A percentile compares a stretch with the other conserved stretches of the same genome.
phyloP scores from a whole-genome alignment of 2,888 invertebrate genomes.

The Tiliacea citrago region DNA sequence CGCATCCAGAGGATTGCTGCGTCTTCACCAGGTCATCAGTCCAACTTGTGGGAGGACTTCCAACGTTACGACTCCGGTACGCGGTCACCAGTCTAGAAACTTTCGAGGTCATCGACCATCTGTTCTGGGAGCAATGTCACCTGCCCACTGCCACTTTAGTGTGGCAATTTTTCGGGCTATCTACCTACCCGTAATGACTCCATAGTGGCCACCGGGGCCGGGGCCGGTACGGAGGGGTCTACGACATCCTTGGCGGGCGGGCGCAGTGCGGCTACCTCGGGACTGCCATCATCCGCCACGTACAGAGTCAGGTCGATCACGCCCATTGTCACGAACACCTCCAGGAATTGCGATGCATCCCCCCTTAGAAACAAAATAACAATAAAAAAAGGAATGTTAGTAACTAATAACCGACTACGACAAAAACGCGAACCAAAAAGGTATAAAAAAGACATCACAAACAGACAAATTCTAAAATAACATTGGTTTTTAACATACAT shows the following conservation, averaged over 20 bases:
- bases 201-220: neutral
- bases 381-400: neutral
- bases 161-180: neutral
- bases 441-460: neutral
- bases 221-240: too few species aligned
- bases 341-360: conserved; percentile 76
- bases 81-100: neutral
- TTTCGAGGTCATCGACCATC: neutral
- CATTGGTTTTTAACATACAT: neutral
- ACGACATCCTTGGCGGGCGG: conserved; percentile 51
- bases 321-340: conserved; percentile 85
- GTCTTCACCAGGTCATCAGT: neutral
- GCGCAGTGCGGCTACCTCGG: conserved; percentile 66
- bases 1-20: neutral
- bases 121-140: neutral
- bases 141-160: neutral
- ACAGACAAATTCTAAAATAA: neutral
- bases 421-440: neutral
- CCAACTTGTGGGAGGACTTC: too few species aligned
- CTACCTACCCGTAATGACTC: neutral
- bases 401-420: neutral
- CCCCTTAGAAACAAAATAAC: conserved; percentile 50
- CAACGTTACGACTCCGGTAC: neutral
- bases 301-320: conserved; percentile 81
- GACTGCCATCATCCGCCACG: conserved; percentile 71